Evolutionary conservation across 1,140 invertebrate species (phyloP).

Genomic region (Fopius arisanus): DNA sequence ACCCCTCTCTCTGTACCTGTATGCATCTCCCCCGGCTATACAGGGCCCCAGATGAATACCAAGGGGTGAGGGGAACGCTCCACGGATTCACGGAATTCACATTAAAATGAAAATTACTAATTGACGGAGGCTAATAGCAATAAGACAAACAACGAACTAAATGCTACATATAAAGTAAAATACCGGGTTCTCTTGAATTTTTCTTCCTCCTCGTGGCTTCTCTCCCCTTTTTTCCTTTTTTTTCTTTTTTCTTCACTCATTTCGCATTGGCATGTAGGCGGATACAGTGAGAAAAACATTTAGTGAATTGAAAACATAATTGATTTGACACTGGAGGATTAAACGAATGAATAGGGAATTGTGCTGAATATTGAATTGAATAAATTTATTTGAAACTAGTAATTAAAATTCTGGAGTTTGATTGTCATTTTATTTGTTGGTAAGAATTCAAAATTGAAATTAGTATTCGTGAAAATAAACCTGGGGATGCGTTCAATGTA

Average conservation of each 20-base stretch:
- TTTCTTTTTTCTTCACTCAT: neutral
- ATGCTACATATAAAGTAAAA: constrained; percentile 62
- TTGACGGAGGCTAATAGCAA: constrained; percentile 63
- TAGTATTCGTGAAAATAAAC: too few relatives aligned
- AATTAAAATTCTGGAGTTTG: too few relatives aligned
- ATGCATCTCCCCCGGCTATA: constrained; percentile 18
- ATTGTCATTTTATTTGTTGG: too few relatives aligned
- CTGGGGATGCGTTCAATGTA: too few relatives aligned
- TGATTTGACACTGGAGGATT: too few relatives aligned
- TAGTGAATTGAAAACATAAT: too few relatives aligned
- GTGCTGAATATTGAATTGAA: too few relatives aligned
- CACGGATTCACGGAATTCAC: constrained; percentile 59
- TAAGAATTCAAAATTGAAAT: too few relatives aligned
- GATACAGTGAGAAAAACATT: neutral
- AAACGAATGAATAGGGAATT: too few relatives aligned
- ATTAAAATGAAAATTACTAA: constrained; percentile 66
- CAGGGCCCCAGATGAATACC: neutral
- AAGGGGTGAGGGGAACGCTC: neutral
- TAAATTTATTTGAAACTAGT: too few relatives aligned
- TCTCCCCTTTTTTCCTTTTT: too few relatives aligned
- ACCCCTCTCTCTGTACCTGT: constrained; percentile 17
- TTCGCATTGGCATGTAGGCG: constrained; percentile 34
- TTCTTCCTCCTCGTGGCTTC: constrained; percentile 8
- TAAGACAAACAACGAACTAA: constrained; percentile 64
- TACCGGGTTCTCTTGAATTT: constrained; percentile 51